These are phyloP conservation scores for Premnoplex brunnescens DNA, from an alignment of 2,797 vertebrate genomes.

Conservation along the genomic window DNA sequence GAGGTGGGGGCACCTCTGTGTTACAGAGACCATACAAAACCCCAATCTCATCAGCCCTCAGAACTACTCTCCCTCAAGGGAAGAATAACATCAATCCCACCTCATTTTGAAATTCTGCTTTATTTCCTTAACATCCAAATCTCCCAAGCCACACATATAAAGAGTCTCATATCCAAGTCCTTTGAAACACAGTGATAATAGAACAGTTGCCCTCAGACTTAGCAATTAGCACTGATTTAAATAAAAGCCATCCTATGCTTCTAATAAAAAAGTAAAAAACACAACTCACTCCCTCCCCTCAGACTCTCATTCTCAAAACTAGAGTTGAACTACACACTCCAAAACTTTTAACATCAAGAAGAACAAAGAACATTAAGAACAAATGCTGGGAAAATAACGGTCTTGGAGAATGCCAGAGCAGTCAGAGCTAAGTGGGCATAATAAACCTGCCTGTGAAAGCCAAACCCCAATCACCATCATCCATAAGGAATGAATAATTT, in stretches of 20 bases:
- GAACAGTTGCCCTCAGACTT: neutral
- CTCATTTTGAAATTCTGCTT: neutral
- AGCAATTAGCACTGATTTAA: neutral
- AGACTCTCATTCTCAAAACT: neutral
- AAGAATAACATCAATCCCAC: neutral
- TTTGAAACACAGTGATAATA: neutral
- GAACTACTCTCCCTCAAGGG: neutral
- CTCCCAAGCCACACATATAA: neutral
- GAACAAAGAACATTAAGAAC: neutral
- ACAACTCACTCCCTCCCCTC: neutral
- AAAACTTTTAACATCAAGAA: neutral
- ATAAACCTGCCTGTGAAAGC: constrained; percentile 45
- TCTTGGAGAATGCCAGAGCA: constrained; percentile 1
- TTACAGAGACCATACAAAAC: neutral
- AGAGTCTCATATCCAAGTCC: neutral
- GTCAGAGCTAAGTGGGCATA: constrained; percentile 41
- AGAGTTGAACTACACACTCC: neutral
- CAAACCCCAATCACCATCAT: constrained; percentile 31
- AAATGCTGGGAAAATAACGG: constrained; percentile 20
- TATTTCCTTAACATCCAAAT: neutral
- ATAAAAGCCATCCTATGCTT: neutral
- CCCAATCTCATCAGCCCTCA: neutral
- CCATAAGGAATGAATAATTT: constrained; percentile 53
- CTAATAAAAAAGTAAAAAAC: neutral
- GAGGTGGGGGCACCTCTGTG: neutral